Conservation (phyloP, 2,888 invertebrate genomes). For the Stenurella melanura region DNA sequence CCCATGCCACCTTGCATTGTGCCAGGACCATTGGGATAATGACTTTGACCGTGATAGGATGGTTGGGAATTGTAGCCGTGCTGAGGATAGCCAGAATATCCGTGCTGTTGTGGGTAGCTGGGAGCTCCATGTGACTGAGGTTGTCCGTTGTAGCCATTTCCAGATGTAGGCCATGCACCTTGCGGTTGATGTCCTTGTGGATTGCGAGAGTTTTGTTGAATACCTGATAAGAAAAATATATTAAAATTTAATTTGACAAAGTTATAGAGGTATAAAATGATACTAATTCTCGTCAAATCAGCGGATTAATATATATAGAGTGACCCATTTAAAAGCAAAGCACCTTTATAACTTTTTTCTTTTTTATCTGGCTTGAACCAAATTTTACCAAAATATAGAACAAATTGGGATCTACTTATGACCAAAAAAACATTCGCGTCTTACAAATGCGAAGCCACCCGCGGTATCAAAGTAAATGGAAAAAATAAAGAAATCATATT, state of each 20-base stretch:
- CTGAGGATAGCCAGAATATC: conserved; percentile 38
- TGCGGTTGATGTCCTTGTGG: conserved; percentile 41
- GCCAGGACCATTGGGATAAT: conserved; percentile 35
- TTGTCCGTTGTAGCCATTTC: conserved; percentile 30
- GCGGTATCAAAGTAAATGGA: too few relatives aligned
- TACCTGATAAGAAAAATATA: background rate
- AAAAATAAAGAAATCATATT: too few relatives aligned
- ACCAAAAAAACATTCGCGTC: too few relatives aligned
- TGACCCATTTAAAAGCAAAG: too few relatives aligned
- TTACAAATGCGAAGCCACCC: too few relatives aligned
- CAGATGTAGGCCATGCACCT: conserved; percentile 35
- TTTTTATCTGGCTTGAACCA: too few relatives aligned
- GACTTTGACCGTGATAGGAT: background rate
- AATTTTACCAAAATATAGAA: too few relatives aligned
- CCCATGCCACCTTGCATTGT: conserved; percentile 46
- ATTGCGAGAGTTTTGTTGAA: conserved; percentile 40
- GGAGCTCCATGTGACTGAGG: conserved; percentile 35
- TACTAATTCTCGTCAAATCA: too few relatives aligned
- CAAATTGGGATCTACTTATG: too few relatives aligned
- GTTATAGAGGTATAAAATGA: background rate
- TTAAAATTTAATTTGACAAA: background rate
- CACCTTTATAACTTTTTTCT: too few relatives aligned
- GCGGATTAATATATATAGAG: too few relatives aligned
- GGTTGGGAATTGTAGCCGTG: conserved; percentile 40
- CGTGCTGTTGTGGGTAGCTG: conserved; percentile 41